Evolutionary conservation across 2,888 invertebrate species (phyloP).

Genomic region (Pandemis corylana): DNA sequence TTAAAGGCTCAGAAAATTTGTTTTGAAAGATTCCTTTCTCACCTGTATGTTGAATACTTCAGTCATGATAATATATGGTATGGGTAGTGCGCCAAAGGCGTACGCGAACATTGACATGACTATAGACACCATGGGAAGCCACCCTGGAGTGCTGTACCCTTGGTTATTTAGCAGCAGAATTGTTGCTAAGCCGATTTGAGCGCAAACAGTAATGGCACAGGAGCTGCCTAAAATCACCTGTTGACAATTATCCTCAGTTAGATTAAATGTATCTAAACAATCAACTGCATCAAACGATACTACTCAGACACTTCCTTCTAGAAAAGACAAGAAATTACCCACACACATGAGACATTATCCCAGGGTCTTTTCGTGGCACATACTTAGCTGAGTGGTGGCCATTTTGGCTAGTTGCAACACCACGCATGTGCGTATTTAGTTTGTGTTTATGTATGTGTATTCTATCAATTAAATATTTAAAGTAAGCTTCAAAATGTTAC

Average conservation of each 20-base stretch:
- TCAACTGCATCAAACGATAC: too few relatives aligned
- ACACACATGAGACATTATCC: too few relatives aligned
- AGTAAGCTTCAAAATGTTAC: conserved; percentile 4
- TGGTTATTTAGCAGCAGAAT: conserved; percentile 48
- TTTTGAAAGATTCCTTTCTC: conserved; percentile 1
- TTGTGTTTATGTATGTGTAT: too few relatives aligned
- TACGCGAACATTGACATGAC: conserved; percentile 52
- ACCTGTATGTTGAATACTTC: conserved; percentile 68
- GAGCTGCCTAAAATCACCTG: conserved; percentile 53
- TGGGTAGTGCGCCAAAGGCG: conserved; percentile 55
- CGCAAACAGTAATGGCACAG: conserved; percentile 46
- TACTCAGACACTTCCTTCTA: too few relatives aligned
- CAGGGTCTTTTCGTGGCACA: too few relatives aligned
- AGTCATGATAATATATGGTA: conserved; percentile 63
- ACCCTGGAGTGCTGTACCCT: conserved; percentile 51
- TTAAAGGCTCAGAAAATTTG: too few relatives aligned
- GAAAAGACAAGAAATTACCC: too few relatives aligned
- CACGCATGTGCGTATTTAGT: too few relatives aligned
- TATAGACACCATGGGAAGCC: conserved; percentile 56
- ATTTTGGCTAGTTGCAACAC: too few relatives aligned
- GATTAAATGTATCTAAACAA: too few relatives aligned
- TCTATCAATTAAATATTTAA: too few relatives aligned
- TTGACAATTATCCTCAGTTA: neutral
- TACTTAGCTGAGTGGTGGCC: too few relatives aligned
- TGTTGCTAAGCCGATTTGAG: conserved; percentile 51